phyloP scores from a whole-genome alignment of 2,888 invertebrate species.

The Timandra comae region DNA sequence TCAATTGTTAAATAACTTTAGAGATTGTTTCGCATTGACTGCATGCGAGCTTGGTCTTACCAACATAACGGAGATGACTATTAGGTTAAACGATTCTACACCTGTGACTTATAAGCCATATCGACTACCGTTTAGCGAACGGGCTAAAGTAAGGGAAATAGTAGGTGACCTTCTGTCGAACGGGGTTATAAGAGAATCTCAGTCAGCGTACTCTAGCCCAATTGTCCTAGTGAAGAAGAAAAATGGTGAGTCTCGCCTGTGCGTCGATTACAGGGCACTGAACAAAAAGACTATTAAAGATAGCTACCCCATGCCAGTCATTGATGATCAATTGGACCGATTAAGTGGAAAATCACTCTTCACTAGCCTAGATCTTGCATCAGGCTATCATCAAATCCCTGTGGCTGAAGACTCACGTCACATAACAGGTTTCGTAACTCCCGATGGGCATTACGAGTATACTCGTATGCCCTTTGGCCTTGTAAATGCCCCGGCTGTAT shows the following conservation, averaged over 20 bases:
- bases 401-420: conserved; percentile 2
- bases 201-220: conserved; percentile 22
- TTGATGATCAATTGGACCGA: background rate
- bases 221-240: conserved; percentile 24
- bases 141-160: conserved; percentile 6
- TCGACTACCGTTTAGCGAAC: background rate
- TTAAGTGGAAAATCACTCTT: background rate
- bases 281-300: background rate
- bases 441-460: conserved; percentile 9
- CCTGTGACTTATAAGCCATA: background rate
- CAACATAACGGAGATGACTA: background rate
- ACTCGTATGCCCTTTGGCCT: conserved; percentile 10
- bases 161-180: conserved; percentile 19
- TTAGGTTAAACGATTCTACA: background rate
- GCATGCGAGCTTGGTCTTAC: background rate
- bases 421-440: conserved; percentile 10
- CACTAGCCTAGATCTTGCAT: conserved; percentile 4
- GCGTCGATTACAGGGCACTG: conserved; percentile 5
- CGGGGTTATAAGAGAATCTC: conserved; percentile 22
- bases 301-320: background rate
- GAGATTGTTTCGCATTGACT: no score
- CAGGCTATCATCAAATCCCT: conserved; percentile 4
- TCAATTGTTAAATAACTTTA: no score
- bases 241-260: conserved; percentile 22
- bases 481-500: no score